Conservation (phyloP, 2,888 invertebrate genomes). For the Habrosyne pyritoides region DNA sequence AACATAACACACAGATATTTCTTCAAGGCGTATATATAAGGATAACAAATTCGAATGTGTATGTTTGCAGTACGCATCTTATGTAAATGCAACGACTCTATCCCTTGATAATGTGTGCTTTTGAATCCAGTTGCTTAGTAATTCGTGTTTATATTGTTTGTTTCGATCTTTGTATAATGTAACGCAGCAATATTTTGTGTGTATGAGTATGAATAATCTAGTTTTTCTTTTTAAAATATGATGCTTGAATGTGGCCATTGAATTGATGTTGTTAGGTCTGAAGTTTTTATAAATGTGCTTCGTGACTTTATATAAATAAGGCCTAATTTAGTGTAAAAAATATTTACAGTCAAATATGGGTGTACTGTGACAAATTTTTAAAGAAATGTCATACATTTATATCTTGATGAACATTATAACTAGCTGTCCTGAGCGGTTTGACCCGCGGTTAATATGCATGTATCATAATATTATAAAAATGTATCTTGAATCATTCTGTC, state of each 20-base stretch:
- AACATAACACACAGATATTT: not conserved
- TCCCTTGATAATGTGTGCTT: constrained; percentile 12
- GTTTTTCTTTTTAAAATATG: not conserved
- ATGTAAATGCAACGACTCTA: constrained; percentile 3
- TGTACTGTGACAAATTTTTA: too few species aligned
- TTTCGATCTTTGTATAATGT: constrained; percentile 7
- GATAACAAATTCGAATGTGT: constrained; percentile 5
- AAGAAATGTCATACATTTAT: too few species aligned
- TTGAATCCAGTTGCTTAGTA: constrained; percentile 27
- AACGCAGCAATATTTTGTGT: not conserved
- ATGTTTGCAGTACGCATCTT: constrained; percentile 7
- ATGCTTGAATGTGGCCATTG: not conserved
- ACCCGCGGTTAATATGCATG: too few species aligned
- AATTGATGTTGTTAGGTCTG: too few species aligned
- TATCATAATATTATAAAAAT: too few species aligned
- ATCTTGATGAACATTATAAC: too few species aligned
- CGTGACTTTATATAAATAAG: too few species aligned
- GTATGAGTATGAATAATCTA: not conserved
- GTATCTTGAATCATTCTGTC: too few species aligned
- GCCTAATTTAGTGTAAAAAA: too few species aligned
- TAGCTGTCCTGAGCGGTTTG: too few species aligned
- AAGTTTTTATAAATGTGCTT: too few species aligned
- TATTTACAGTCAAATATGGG: too few species aligned
- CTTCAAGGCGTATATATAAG: not conserved
- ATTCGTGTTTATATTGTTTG: constrained; percentile 28